Base-by-base conservation (phyloP, 2,113 vertebrate genomes). In the Rutilus rutilus region DNA sequence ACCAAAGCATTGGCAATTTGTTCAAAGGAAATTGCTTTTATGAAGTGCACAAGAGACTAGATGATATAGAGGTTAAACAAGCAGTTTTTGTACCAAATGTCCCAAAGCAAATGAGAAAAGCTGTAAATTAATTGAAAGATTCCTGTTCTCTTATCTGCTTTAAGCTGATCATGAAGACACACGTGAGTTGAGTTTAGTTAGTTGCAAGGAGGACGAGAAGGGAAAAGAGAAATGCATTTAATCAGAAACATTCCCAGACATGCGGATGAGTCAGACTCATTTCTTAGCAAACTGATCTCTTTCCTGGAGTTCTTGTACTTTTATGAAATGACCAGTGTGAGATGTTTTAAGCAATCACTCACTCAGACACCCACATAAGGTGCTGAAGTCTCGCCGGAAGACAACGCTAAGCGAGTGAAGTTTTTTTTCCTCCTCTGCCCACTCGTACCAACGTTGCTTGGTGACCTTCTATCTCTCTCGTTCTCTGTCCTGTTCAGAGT, bases 361-460 rank as follows among this genome's bases (percentile, higher is more conserved):
- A 75, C 57, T 84, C 60, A 36, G 23, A 42, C 30, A 27, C 84
- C 87, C 65, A 88, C 84, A 82, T 76, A 65, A 14, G 75, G 50
- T 77, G 47, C 59, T 45, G 59, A 73, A 59, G 71, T 67, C 69
- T 27, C 17, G 8, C 54, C 52, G 42, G 42, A 73, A 78, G 78
- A 83, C 36, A 45, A 52, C 45, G 57, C 75, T 30, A 11, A 73
- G 87, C 77, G 52, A 65, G 67, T 47, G 78, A 4, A 21, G 67
- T 57, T 69, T 84, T 71, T 87, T 54, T 62, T 36, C 25, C 15
- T 25, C 52, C 57, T 79, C 80, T 83, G 76, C 85, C 81, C 78
- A 88, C 84, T 83, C 80, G 1, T 39, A 64, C 64, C 5, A 52
- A 79, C 23, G 42, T 87, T 84, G 54, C 82, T 52, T 57, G 59